Percentiles rank a stretch among this genome's conserved stretches.
These are phyloP conservation scores for Aphelenchoides avenae DNA, from an alignment of 1,140 invertebrate species.

Conservation along the genomic window DNA sequence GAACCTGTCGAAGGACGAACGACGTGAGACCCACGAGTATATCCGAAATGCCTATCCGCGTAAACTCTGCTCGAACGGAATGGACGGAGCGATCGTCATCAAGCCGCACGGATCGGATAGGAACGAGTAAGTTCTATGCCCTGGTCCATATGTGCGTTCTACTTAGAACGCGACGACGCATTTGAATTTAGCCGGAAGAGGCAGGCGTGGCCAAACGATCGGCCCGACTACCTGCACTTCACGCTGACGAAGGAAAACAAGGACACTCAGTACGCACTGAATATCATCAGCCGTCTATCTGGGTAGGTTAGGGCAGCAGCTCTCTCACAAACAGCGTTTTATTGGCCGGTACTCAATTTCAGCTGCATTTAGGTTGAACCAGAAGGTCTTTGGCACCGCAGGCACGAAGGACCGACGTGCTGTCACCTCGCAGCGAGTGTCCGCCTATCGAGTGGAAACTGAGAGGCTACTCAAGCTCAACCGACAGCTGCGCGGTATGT, in stretches of 20 bases:
- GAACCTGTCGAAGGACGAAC: constrained; percentile 70
- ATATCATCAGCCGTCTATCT: constrained; percentile 65
- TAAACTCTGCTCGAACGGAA: constrained; percentile 71
- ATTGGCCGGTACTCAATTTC: background rate
- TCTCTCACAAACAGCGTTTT: constrained; percentile 2
- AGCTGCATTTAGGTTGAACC: constrained; percentile 62
- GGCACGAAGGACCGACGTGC: constrained; percentile 91
- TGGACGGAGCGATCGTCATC: constrained; percentile 60
- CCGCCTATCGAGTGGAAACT: constrained; percentile 67
- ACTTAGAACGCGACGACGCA: constrained; percentile 20
- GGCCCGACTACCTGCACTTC: constrained; percentile 73
- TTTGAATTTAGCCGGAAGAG: constrained; percentile 29
- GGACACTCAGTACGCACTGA: constrained; percentile 80
- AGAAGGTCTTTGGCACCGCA: constrained; percentile 73
- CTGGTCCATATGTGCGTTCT: constrained; percentile 9
- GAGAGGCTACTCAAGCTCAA: constrained; percentile 39
- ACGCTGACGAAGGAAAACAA: constrained; percentile 86
- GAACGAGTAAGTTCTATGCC: constrained; percentile 10
- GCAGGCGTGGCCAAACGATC: constrained; percentile 58
- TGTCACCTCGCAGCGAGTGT: constrained; percentile 83
- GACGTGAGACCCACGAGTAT: constrained; percentile 73
- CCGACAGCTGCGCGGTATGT: constrained; percentile 37
- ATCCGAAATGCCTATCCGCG: constrained; percentile 70
- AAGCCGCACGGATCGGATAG: constrained; percentile 66
- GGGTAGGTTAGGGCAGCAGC: constrained; percentile 13